Conservation (phyloP, 2,113 vertebrate species). For the Sturnus vulgaris region DNA sequence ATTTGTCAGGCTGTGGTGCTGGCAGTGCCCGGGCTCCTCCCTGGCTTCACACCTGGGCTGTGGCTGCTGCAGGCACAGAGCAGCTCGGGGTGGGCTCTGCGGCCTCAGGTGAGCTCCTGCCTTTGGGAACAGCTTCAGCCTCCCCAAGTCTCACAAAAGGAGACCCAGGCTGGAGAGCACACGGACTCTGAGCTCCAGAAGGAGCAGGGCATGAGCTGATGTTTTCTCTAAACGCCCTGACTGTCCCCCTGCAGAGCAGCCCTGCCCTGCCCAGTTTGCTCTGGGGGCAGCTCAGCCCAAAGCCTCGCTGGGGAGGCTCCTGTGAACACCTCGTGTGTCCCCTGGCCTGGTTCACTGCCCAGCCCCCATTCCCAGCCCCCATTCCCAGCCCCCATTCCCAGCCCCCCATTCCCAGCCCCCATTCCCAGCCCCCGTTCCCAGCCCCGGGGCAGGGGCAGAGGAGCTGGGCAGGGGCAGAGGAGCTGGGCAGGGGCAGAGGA, state of each 20-base stretch:
- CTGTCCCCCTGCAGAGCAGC: neutral
- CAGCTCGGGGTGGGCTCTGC: neutral
- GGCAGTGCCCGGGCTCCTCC: neutral
- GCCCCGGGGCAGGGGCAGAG: no score
- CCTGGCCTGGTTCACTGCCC: no score
- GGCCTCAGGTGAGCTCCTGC: neutral
- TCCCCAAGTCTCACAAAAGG: neutral
- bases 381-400: neutral
- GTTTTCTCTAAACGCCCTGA: neutral
- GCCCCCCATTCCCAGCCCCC: no score
- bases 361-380: neutral
- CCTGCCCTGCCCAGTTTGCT: neutral
- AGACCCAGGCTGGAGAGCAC: neutral
- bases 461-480: no score
- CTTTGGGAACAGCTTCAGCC: fast-evolving
- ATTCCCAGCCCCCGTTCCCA: no score
- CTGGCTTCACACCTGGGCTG: fast-evolving
- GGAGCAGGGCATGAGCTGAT: neutral
- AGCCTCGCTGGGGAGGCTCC: neutral
- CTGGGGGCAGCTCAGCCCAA: neutral
- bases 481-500: no score
- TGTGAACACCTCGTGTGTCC: fast-evolving
- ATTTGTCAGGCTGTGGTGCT: neutral
- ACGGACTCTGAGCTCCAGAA: neutral
- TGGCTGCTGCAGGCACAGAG: fast-evolving